Base-by-base conservation (phyloP, 2,797 vertebrate species). In the Podargus strigoides region DNA sequence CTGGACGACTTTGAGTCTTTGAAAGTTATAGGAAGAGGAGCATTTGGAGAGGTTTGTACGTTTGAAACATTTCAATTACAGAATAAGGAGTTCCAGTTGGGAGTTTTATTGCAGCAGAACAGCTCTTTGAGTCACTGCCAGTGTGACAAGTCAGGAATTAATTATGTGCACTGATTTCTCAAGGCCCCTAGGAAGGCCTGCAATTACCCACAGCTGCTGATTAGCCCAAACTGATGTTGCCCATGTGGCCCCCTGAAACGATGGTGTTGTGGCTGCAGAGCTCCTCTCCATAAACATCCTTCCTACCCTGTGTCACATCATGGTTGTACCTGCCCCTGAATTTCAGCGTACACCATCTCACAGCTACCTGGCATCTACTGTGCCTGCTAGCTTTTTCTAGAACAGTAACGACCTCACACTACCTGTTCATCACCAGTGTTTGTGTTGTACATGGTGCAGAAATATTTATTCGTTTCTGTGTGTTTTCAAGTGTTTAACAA, bases 1-100 rank as follows among this genome's bases (percentile, higher is more conserved):
- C 91, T 99, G 91, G 99, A 99, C 34, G 99, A 99, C 96, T 99
- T 99, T 22, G 99, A 99, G 92, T 99, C 99, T 16, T 97, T 99
- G 36, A 99, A 99, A 96, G 99, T 99, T 62, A 99, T 99, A 59
- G 99, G 99, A 93, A 98, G 99, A 94, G 99, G 99, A 21, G 99
- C 99, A 3, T 99, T 99, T 81, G 99, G 99, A 96, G 99, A 99
- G 98, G 99, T 99, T 67, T 10, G 98, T 96, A n/a, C n/a, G n/a
- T n/a, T n/a, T 30, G 8, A 47, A 72, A 3, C 13, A 3, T 66
- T 74, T 50, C 39, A 53, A 66, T 82, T 53, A 7, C 44, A 56
- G 46, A 80, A 77, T 27, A 55, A 59, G 22, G 62, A 14, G 62
- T 69, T 87, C 67, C 10, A 44, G 7, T 21, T 44, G 16, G 13